Base-by-base conservation (phyloP, 2,888 invertebrate species). In the Tolmerus cingulatus region DNA sequence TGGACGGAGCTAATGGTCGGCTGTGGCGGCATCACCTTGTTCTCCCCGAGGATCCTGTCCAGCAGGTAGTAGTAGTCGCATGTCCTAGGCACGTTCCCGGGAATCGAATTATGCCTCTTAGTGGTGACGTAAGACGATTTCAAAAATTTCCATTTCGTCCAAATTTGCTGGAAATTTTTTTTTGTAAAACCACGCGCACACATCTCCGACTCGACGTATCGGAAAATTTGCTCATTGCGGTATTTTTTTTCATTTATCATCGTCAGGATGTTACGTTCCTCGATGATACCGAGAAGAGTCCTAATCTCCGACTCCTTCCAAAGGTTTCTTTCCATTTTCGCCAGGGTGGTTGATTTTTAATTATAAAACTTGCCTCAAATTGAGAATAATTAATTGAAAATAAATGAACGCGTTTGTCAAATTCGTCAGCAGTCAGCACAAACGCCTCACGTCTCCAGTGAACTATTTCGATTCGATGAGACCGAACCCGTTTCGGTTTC, bases 121-220 rank as follows among this genome's bases (percentile, higher is more conserved):
- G 93, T 91, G 8, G 93, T 92, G 87, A 91, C 92, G 27, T 92
- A 92, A 0, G 92, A 92, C 8, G 93, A 92, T 89, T 92, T 92
- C 8, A 92, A 90, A 88, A 92, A 92, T 89, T 92, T 92, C 92
- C 92, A 92, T 76, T 92, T 92, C 7, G 92, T 92, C 92, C 92
- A 92, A 87, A 92, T 92, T 88, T 92, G 92, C 14, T 91, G 90
- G 88, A 91, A 91, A 5, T 92, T 91, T 88, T 92, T 92, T 87
- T 92, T 92, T 14, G 90, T 90, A 87, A 90, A 91, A 12, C 93
- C 93, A 85, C 91, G 91, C 76, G 90, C 89, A 51, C 90, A 90
- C 92, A 92, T 92, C 55, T 91, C 89, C 27, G 90, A 89, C 76
- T 92, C 93, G 76, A 92, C 90, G 57, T 90, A 91, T 0, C 91